These are phyloP conservation scores for Drosophila paramelanica DNA, from an alignment of 2,888 invertebrate genomes.

Conservation along the genomic window DNA sequence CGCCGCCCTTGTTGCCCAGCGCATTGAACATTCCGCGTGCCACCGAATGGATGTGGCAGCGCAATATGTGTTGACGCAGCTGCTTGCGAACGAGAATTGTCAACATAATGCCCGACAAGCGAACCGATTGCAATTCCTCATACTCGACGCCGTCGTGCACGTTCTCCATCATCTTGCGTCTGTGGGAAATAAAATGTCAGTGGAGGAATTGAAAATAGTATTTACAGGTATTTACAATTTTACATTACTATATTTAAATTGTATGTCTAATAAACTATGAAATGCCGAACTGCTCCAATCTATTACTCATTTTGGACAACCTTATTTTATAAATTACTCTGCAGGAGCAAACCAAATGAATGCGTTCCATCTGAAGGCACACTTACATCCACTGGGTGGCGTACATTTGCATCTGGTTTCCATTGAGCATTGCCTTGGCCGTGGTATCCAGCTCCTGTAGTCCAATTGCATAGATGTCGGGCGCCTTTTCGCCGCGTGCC, in stretches of 20 bases:
- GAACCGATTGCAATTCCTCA: slow-evolving; percentile 92
- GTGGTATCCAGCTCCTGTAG: slow-evolving; percentile 99
- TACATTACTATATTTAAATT: background rate
- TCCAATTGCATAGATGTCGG: slow-evolving; percentile 98
- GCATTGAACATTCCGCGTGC: slow-evolving; percentile 98
- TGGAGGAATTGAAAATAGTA: too few relatives aligned
- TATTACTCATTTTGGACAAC: background rate
- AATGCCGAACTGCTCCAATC: background rate
- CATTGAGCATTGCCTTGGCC: slow-evolving; percentile 97
- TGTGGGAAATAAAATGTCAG: slow-evolving; percentile 66
- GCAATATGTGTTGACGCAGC: slow-evolving; percentile 89
- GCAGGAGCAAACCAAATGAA: too few relatives aligned
- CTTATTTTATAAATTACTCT: too few relatives aligned
- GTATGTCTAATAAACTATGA: background rate
- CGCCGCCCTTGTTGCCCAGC: slow-evolving; percentile 99
- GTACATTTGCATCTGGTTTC: slow-evolving; percentile 91
- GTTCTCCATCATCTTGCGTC: slow-evolving; percentile 90
- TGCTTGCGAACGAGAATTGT: slow-evolving; percentile 92
- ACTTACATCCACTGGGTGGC: slow-evolving; percentile 50
- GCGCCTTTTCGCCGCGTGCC: slow-evolving; percentile 90
- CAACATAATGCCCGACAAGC: slow-evolving; percentile 98
- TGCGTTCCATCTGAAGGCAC: background rate
- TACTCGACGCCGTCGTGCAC: slow-evolving; percentile 91
- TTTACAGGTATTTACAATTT: background rate
- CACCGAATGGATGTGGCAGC: slow-evolving; percentile 93